Evolutionary conservation across 2,888 invertebrate species (phyloP).

Genomic region (Sesia apiformis): DNA sequence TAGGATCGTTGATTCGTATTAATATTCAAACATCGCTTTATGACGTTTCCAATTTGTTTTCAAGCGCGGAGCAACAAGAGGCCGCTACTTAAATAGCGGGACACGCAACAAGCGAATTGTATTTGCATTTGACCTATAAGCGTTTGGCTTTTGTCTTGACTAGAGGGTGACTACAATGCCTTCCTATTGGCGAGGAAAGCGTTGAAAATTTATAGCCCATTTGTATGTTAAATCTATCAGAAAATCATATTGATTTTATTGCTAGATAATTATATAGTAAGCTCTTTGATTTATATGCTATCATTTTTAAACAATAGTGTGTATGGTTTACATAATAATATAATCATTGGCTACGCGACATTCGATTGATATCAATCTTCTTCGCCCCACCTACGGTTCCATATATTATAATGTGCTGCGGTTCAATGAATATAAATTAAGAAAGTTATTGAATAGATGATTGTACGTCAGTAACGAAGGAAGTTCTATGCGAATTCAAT

Average conservation of each 20-base stretch:
- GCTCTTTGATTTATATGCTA: neutral
- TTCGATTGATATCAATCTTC: slow-evolving; percentile 37
- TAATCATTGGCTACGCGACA: slow-evolving; percentile 27
- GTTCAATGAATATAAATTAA: slow-evolving; percentile 49
- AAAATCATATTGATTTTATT: neutral
- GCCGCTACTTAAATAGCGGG: slow-evolving; percentile 35
- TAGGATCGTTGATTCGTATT: slow-evolving; percentile 51
- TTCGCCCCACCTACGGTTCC: slow-evolving; percentile 24
- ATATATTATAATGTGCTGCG: slow-evolving; percentile 27
- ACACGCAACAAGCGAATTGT: slow-evolving; percentile 58
- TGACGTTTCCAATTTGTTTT: slow-evolving; percentile 59
- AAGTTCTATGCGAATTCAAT: slow-evolving; percentile 14
- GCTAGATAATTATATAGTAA: too few species aligned
- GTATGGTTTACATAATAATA: slow-evolving; percentile 5
- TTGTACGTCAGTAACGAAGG: slow-evolving; percentile 9
- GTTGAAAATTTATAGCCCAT: neutral
- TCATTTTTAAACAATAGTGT: neutral
- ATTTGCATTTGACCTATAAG: slow-evolving; percentile 67
- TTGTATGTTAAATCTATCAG: neutral
- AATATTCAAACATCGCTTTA: slow-evolving; percentile 58
- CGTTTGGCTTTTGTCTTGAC: slow-evolving; percentile 32
- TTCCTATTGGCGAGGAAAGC: slow-evolving; percentile 13
- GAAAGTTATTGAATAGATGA: slow-evolving; percentile 24
- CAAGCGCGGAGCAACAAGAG: slow-evolving; percentile 41
- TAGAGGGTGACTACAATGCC: slow-evolving; percentile 11